These are phyloP conservation scores for Cheilosia pagana DNA, from an alignment of 2,888 invertebrate genomes.

Conservation along the genomic window DNA sequence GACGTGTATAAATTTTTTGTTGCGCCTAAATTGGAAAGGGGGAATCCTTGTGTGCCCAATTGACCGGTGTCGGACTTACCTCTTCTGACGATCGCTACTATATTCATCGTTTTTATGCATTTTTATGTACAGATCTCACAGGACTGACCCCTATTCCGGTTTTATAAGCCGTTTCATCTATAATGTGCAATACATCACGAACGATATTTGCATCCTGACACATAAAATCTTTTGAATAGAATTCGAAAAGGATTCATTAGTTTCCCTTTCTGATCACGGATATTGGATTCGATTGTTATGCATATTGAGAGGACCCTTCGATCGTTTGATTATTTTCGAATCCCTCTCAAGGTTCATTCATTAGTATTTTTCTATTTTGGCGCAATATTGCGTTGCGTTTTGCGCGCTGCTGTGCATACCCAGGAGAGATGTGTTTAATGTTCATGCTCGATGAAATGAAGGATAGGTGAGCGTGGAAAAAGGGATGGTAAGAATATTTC, in stretches of 20 bases:
- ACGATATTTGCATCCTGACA: constrained; percentile 58
- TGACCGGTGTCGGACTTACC: constrained; percentile 44
- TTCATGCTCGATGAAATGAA: neutral
- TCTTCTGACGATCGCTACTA: neutral
- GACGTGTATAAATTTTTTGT: constrained; percentile 9
- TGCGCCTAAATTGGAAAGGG: constrained; percentile 19
- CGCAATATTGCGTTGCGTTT: constrained; percentile 22
- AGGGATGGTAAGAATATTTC: neutral
- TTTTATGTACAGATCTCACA: neutral
- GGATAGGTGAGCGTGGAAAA: neutral
- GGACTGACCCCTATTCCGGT: constrained; percentile 44
- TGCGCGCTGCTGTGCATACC: neutral
- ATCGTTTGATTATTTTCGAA: constrained; percentile 19
- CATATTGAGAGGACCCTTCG: constrained; percentile 13
- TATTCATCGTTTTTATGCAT: constrained; percentile 17
- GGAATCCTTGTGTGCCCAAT: constrained; percentile 45
- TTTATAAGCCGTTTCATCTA: constrained; percentile 1
- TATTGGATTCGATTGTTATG: constrained; percentile 20
- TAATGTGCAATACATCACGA: constrained; percentile 37
- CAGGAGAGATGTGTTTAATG: too few species aligned
- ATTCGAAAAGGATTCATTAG: constrained; percentile 47
- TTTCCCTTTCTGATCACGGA: constrained; percentile 22
- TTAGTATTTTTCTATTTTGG: constrained; percentile 15
- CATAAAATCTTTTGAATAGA: constrained; percentile 39
- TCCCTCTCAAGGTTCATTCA: neutral